Percentiles rank a stretch among this genome's conserved stretches.
phyloP scores from a whole-genome alignment of 2,888 invertebrate species.

The Heliconius ethilla region DNA sequence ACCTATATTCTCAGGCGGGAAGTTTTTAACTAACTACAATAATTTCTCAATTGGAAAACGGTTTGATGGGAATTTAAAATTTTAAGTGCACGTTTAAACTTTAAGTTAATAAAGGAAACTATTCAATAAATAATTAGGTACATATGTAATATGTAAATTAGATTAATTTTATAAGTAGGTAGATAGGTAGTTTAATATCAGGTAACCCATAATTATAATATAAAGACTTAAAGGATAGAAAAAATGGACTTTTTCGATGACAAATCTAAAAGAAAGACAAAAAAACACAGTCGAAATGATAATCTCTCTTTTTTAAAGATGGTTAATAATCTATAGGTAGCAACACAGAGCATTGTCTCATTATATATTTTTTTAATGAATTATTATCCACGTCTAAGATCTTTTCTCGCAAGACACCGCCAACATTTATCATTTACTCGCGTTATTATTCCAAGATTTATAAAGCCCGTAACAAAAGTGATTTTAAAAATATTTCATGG shows the following conservation, averaged over 20 bases:
- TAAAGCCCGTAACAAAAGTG: conserved; percentile 27
- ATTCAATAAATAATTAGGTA: not conserved
- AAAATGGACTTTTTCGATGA: not conserved
- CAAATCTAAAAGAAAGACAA: no score
- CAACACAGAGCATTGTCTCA: conserved; percentile 50
- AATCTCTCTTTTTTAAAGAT: not conserved
- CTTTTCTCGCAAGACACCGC: conserved; percentile 69
- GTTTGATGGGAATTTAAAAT: conserved; percentile 13
- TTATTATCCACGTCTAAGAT: conserved; percentile 71
- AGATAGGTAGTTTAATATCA: no score
- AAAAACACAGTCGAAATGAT: not conserved
- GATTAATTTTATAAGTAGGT: not conserved
- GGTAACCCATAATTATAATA: no score
- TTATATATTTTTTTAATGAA: conserved; percentile 71
- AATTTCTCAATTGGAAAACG: conserved; percentile 56
- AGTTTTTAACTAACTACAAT: conserved; percentile 67
- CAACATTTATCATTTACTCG: conserved; percentile 70
- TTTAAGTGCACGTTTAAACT: not conserved
- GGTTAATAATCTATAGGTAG: conserved; percentile 40
- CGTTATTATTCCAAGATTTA: conserved; percentile 55
- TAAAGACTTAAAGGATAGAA: no score
- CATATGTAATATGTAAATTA: not conserved
- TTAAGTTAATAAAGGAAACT: not conserved
- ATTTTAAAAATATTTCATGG: conserved; percentile 23
- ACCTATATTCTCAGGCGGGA: conserved; percentile 73